These are phyloP conservation scores for Rhagonycha fulva DNA, from an alignment of 2,888 invertebrate genomes.

Conservation along the genomic window DNA sequence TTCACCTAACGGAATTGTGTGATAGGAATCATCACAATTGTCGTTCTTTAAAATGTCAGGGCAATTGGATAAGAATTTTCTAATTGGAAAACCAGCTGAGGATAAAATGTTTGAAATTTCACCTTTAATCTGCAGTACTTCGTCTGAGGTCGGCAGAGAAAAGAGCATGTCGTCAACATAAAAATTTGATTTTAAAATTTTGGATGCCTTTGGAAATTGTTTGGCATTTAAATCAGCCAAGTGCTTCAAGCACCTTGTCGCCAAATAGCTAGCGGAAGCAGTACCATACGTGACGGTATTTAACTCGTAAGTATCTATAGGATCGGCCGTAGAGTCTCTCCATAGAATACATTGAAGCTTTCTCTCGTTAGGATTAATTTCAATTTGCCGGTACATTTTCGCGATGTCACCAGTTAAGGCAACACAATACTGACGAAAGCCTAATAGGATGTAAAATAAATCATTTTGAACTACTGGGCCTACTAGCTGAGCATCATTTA, in stretches of 20 bases:
- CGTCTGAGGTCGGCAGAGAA: background rate
- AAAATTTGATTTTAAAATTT: conserved; percentile 1
- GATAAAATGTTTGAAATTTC: background rate
- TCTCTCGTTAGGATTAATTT: conserved; percentile 22
- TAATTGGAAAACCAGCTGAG: background rate
- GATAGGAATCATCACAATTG: background rate
- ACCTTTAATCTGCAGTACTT: background rate
- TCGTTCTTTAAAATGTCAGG: background rate
- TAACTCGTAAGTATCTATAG: conserved; percentile 13
- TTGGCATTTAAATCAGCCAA: conserved; percentile 9
- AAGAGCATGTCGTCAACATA: conserved; percentile 22
- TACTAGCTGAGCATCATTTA: too few species aligned
- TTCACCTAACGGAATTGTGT: conserved; percentile 7
- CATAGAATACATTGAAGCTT: conserved; percentile 24
- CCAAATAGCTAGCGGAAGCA: background rate
- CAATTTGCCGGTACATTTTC: conserved; percentile 39
- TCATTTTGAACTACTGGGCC: too few species aligned
- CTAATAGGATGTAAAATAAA: too few species aligned
- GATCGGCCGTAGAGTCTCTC: too few species aligned
- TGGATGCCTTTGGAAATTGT: background rate
- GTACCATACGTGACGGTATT: conserved; percentile 37
- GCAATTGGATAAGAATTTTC: conserved; percentile 5
- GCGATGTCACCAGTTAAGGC: conserved; percentile 36
- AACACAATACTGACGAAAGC: conserved; percentile 11
- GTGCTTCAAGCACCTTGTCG: conserved; percentile 10